Conservation (phyloP, 2,888 invertebrate species). For the Pollenia angustigena region DNA sequence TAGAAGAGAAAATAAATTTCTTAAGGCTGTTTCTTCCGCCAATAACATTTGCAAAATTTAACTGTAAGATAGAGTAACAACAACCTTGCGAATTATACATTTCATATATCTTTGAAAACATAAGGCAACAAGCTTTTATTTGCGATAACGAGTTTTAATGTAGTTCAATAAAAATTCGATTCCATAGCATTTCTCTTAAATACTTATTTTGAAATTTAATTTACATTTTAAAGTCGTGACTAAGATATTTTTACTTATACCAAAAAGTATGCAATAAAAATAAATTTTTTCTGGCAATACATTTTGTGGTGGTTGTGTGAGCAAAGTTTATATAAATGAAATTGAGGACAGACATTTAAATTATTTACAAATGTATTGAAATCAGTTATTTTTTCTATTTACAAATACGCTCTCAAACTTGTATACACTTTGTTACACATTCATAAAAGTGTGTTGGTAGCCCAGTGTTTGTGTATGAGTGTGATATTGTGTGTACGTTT, state of each 20-base stretch:
- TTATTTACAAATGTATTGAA: conserved; percentile 55
- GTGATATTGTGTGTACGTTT: conserved; percentile 4
- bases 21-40: too few relatives aligned
- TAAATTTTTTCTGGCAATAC: neutral
- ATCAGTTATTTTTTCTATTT: conserved; percentile 23
- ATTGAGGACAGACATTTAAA: conserved; percentile 44
- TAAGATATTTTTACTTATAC: neutral
- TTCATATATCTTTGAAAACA: too few relatives aligned
- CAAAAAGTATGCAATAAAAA: conserved; percentile 52
- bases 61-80: too few relatives aligned
- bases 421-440: neutral
- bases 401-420: neutral
- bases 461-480: neutral
- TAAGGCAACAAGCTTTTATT: too few relatives aligned
- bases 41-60: too few relatives aligned
- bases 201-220: too few relatives aligned
- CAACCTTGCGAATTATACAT: too few relatives aligned
- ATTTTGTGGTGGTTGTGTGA: conserved; percentile 3
- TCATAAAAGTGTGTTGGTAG: neutral
- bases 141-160: too few relatives aligned
- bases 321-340: neutral
- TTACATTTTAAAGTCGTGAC: too few relatives aligned
- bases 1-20: too few relatives aligned
- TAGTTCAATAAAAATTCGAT: too few relatives aligned
- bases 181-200: too few relatives aligned